Percentiles rank a stretch among this genome's conserved stretches.
Evolutionary conservation across 2,797 vertebrate genomes (phyloP).

Genomic region (Sebastes miniatus): DNA sequence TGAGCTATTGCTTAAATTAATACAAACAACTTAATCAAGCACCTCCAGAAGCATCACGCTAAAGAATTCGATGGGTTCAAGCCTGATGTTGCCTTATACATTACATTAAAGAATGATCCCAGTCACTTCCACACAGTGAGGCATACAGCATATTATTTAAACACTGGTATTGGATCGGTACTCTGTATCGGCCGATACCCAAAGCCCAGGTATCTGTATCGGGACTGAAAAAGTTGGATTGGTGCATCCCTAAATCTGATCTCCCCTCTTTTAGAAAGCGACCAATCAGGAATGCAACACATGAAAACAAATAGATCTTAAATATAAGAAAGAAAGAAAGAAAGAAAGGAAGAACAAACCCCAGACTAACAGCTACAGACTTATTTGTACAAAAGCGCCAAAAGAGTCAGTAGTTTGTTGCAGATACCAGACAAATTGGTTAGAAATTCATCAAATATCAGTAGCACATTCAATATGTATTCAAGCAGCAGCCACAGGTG

Average conservation of each 20-base stretch:
- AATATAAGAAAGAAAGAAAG: not conserved
- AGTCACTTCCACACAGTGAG: too few species aligned
- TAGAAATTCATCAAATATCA: not conserved
- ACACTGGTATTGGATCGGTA: not conserved
- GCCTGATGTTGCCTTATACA: too few species aligned
- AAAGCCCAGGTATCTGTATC: not conserved
- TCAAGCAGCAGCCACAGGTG: slow-evolving; percentile 15
- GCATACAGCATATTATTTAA: not conserved
- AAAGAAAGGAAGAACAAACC: not conserved
- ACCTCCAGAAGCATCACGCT: too few species aligned
- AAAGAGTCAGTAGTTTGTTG: not conserved
- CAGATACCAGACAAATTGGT: not conserved
- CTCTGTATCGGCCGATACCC: not conserved
- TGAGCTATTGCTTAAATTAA: too few species aligned
- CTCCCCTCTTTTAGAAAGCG: not conserved
- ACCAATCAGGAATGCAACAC: slow-evolving; percentile 9
- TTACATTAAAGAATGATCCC: too few species aligned
- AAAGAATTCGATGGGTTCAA: too few species aligned
- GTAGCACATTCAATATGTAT: slow-evolving; percentile 11
- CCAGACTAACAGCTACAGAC: not conserved
- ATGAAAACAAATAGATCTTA: slow-evolving; percentile 9
- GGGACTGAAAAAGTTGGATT: not conserved
- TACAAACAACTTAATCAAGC: too few species aligned
- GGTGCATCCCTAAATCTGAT: not conserved
- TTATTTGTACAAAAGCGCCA: not conserved